Evolutionary conservation across 2,113 vertebrate species (phyloP).

Genomic region (Vidua macroura): DNA sequence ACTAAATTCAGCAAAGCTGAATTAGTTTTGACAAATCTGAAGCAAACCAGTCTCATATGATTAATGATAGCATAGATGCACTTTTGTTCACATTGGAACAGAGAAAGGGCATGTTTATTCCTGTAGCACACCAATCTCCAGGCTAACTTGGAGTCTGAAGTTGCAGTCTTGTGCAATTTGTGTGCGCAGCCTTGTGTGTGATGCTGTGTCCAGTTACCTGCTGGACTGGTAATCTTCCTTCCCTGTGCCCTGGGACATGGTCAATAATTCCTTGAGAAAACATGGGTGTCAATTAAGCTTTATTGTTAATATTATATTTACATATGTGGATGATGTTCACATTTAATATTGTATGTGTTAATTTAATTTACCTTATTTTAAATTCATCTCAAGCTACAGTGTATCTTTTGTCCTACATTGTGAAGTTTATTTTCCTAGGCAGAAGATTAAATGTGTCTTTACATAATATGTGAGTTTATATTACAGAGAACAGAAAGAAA

Average conservation of each 20-base stretch:
- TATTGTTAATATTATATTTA: neutral
- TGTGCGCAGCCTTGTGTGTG: fast-evolving
- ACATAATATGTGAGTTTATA: neutral
- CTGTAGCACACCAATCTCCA: neutral
- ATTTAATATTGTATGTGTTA: neutral
- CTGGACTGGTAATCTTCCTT: neutral
- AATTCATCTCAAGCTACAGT: neutral
- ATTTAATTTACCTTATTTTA: neutral
- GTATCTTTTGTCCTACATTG: neutral
- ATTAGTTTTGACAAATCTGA: constrained; percentile 38
- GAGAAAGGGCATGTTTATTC: neutral
- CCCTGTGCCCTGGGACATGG: neutral
- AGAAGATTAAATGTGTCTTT: neutral
- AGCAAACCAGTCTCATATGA: neutral
- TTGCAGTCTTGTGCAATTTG: neutral
- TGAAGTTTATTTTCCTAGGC: neutral
- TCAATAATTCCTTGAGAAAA: neutral
- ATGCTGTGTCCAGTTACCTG: fast-evolving
- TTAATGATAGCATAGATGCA: neutral
- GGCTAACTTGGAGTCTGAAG: neutral
- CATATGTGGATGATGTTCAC: neutral
- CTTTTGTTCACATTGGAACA: neutral
- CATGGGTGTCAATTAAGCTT: neutral
- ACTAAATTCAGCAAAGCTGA: neutral
- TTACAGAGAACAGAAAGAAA: neutral